Percentiles rank a stretch among this genome's conserved stretches.
Conservation (phyloP, 2,797 vertebrate genomes). For the Cryptoblepharus egeriae region DNA sequence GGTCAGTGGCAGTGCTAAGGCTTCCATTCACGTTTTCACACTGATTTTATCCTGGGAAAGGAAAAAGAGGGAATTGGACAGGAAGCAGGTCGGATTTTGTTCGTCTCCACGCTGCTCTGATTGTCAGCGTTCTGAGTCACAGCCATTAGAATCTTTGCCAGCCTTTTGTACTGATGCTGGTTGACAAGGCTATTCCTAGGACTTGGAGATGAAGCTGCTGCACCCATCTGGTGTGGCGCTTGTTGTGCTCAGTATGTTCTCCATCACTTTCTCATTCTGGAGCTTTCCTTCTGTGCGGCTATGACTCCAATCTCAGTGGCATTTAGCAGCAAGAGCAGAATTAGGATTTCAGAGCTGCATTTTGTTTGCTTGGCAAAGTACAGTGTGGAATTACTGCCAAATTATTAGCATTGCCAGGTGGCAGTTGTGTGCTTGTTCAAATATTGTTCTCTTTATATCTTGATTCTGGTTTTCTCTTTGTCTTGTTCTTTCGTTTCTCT, state of each 20-base stretch:
- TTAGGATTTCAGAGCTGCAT: not conserved
- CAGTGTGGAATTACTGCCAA: fast-evolving
- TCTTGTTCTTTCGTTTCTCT: not conserved
- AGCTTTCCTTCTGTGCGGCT: not conserved
- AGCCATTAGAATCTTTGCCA: not conserved
- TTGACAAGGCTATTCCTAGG: fast-evolving
- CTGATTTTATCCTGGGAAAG: fast-evolving
- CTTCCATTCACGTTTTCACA: fast-evolving
- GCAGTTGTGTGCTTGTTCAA: not conserved
- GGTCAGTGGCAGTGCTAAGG: not conserved
- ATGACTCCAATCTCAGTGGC: not conserved
- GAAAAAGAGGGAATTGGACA: not conserved
- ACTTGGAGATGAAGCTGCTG: not conserved
- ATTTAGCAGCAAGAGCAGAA: not conserved
- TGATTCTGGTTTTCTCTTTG: not conserved
- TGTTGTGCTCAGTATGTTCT: fast-evolving
- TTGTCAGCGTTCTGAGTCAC: not conserved
- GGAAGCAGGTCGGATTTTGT: fast-evolving
- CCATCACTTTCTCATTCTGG: fast-evolving
- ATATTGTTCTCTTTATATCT: not conserved
- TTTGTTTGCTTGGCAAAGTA: fast-evolving
- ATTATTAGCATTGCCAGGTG: constrained; percentile 1
- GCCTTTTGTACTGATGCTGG: not conserved
- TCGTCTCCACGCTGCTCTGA: not conserved
- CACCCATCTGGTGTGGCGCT: not conserved